A percentile compares a stretch with the other conserved stretches of the same genome.
Evolutionary conservation across 2,888 invertebrate genomes (phyloP).

Genomic region (Spisula solida): DNA sequence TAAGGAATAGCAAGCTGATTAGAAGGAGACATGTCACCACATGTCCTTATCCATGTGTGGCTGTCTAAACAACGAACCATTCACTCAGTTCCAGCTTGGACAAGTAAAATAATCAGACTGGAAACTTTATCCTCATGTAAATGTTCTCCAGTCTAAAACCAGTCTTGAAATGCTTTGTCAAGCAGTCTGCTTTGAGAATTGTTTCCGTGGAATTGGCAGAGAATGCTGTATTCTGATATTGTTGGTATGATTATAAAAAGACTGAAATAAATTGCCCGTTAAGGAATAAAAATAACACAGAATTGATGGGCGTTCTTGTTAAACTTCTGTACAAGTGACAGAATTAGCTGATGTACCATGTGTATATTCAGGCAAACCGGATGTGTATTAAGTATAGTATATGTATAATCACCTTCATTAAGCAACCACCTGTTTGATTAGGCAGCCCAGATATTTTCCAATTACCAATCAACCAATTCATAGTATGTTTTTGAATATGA

Average conservation of each 20-base stretch:
- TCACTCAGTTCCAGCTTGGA: not conserved
- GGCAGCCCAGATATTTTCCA: too few species aligned
- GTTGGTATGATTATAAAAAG: not conserved
- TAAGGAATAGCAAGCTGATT: conserved; percentile 51
- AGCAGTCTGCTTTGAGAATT: not conserved
- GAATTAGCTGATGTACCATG: not conserved
- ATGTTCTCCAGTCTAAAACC: not conserved
- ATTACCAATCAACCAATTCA: too few species aligned
- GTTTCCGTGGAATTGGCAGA: not conserved
- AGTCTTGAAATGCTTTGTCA: not conserved
- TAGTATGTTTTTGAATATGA: too few species aligned
- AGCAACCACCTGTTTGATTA: too few species aligned
- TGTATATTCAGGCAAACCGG: not conserved
- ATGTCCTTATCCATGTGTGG: conserved; percentile 19
- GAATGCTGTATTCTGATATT: not conserved
- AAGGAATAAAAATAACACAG: not conserved
- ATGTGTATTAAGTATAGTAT: too few species aligned
- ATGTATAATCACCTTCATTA: too few species aligned
- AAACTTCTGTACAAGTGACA: not conserved
- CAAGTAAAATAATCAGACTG: not conserved
- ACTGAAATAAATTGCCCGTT: not conserved
- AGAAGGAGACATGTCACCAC: conserved; percentile 45
- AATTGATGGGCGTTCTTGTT: not conserved
- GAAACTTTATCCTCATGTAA: not conserved
- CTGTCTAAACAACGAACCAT: conserved; percentile 33